phyloP scores from a whole-genome alignment of 1,140 invertebrate genomes.

The Scylla paramamosain region DNA sequence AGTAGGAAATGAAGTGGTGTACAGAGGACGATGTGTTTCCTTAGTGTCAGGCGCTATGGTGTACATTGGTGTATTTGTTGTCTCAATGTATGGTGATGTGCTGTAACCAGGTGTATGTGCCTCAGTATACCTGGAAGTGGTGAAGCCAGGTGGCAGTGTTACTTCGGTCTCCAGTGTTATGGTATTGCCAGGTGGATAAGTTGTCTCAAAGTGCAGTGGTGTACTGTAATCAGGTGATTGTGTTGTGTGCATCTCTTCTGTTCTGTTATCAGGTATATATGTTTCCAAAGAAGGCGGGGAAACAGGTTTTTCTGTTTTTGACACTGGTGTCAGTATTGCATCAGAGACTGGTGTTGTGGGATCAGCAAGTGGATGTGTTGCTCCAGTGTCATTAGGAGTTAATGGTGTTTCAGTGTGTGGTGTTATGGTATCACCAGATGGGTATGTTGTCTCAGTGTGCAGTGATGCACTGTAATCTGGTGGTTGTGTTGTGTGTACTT shows the following conservation, averaged over 20 bases:
- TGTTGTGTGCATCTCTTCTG: neutral
- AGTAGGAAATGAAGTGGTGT: too few species aligned
- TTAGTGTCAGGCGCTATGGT: too few species aligned
- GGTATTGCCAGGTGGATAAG: neutral
- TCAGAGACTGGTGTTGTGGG: neutral
- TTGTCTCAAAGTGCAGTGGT: constrained; percentile 4
- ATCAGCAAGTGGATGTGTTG: neutral
- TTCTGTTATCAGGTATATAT: neutral
- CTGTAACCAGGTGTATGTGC: too few species aligned
- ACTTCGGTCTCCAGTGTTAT: neutral
- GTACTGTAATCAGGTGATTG: neutral
- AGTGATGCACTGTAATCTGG: neutral
- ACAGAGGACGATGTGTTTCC: too few species aligned
- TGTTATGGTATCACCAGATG: neutral
- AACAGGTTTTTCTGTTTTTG: neutral
- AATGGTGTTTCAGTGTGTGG: neutral
- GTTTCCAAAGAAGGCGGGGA: neutral
- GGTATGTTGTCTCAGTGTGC: neutral
- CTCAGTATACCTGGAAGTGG: too few species aligned
- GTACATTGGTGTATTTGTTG: too few species aligned
- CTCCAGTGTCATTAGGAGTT: neutral
- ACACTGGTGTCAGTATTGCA: neutral
- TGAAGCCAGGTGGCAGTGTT: neutral
- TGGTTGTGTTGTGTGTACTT: too few species aligned
- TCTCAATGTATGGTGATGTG: too few species aligned